Evolutionary conservation across 2,888 invertebrate genomes (phyloP).

Genomic region (Drosophila ustulata): DNA sequence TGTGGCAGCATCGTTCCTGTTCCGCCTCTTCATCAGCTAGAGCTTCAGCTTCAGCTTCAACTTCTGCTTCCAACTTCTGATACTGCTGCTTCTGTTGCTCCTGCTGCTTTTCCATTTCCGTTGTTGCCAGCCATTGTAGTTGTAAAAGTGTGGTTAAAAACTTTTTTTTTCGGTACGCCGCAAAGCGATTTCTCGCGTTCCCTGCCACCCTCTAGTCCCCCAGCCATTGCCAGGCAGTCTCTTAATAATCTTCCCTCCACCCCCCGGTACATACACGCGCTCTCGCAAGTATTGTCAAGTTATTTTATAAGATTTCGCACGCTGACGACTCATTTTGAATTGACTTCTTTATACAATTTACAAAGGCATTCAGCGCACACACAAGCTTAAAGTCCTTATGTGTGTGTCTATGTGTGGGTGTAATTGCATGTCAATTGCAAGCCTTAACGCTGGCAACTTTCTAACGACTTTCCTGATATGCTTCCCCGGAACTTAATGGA

Average conservation of each 20-base stretch:
- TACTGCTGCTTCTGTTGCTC: slow-evolving; percentile 5
- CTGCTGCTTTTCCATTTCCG: slow-evolving; percentile 71
- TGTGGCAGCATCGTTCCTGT: background rate
- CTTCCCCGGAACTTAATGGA: background rate
- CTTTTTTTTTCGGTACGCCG: slow-evolving; percentile 62
- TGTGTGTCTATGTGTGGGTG: slow-evolving; percentile 28
- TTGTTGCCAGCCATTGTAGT: slow-evolving; percentile 61
- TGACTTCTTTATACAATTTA: slow-evolving; percentile 32
- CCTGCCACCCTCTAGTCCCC: slow-evolving; percentile 7
- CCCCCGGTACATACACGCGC: background rate
- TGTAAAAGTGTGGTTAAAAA: slow-evolving; percentile 71
- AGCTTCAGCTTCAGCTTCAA: slow-evolving; percentile 4
- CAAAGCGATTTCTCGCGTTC: slow-evolving; percentile 75
- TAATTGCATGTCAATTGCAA: slow-evolving; percentile 81
- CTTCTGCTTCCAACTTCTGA: slow-evolving; percentile 3
- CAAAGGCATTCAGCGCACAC: slow-evolving; percentile 31
- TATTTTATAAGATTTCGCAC: slow-evolving; percentile 74
- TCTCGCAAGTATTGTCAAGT: slow-evolving; percentile 55
- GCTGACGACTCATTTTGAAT: slow-evolving; percentile 49
- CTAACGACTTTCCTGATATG: slow-evolving; percentile 33
- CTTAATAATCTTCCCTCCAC: slow-evolving; percentile 56
- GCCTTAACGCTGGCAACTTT: slow-evolving; percentile 47
- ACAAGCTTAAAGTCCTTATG: slow-evolving; percentile 10
- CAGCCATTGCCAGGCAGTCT: slow-evolving; percentile 5
- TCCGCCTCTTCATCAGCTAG: background rate